Percentiles rank a stretch among this genome's conserved stretches.
These are phyloP conservation scores for Eilema depressum DNA, from an alignment of 2,888 invertebrate species.

Conservation along the genomic window DNA sequence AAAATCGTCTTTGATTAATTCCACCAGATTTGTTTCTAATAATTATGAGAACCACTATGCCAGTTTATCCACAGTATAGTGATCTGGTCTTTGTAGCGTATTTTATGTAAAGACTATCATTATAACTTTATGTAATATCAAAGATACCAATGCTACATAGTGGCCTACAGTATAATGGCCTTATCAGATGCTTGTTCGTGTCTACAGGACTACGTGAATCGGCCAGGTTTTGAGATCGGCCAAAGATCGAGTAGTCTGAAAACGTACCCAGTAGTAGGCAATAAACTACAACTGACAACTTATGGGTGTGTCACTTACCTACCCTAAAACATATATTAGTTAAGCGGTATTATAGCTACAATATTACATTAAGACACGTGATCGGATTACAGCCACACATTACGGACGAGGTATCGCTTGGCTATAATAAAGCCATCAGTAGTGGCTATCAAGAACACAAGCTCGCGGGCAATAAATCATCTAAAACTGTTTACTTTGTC, in stretches of 20 bases:
- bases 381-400: neutral
- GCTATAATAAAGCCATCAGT: slow-evolving; percentile 14
- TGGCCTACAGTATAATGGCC: no score
- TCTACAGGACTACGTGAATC: neutral
- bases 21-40: neutral
- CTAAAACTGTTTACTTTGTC: slow-evolving; percentile 9
- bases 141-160: no score
- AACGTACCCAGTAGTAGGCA: no score
- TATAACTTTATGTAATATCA: no score
- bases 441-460: neutral
- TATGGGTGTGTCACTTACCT: neutral
- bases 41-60: no score
- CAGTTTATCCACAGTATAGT: no score
- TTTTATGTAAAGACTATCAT: no score
- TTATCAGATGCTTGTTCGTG: no score
- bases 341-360: neutral
- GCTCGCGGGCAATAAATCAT: slow-evolving; percentile 18
- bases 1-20: neutral
- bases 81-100: no score
- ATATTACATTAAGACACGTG: neutral
- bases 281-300: neutral
- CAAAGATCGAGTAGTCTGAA: no score
- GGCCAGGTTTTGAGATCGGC: neutral
- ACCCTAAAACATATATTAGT: neutral
- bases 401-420: neutral